Conservation (phyloP, 2,113 vertebrate genomes). For the Trachemys scripta region DNA sequence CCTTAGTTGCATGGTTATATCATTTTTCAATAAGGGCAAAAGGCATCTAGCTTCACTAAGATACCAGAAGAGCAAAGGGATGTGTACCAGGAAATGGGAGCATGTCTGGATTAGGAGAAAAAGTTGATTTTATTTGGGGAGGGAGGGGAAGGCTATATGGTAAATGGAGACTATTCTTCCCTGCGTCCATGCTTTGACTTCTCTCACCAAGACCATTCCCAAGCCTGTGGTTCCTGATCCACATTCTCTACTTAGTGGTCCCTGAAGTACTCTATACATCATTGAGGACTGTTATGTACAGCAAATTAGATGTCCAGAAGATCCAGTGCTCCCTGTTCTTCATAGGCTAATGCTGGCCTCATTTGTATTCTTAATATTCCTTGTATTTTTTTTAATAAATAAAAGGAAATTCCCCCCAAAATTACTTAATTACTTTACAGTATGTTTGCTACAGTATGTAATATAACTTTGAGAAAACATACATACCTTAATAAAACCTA, state of each 20-base stretch:
- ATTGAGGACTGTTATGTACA: neutral
- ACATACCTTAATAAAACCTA: neutral
- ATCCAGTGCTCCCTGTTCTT: neutral
- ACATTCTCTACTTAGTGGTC: neutral
- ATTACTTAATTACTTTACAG: neutral
- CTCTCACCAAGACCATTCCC: neutral
- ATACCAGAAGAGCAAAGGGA: neutral
- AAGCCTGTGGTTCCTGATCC: neutral
- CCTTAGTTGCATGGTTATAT: neutral
- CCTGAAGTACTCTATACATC: neutral
- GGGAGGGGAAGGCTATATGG: neutral
- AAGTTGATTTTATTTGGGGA: neutral
- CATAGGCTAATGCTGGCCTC: neutral
- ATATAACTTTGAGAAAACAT: neutral
- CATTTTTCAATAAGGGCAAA: neutral
- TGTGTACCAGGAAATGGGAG: neutral
- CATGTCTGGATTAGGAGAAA: rapidly evolving
- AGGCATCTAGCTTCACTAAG: neutral
- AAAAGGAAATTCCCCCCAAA: neutral
- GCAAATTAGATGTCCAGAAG: neutral
- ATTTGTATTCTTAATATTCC: neutral
- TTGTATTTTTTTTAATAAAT: neutral
- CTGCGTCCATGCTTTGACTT: neutral
- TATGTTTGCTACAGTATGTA: neutral
- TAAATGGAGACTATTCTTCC: neutral